These are phyloP conservation scores for Nomada lathburiana DNA, from an alignment of 2,888 invertebrate species.

Conservation along the genomic window DNA sequence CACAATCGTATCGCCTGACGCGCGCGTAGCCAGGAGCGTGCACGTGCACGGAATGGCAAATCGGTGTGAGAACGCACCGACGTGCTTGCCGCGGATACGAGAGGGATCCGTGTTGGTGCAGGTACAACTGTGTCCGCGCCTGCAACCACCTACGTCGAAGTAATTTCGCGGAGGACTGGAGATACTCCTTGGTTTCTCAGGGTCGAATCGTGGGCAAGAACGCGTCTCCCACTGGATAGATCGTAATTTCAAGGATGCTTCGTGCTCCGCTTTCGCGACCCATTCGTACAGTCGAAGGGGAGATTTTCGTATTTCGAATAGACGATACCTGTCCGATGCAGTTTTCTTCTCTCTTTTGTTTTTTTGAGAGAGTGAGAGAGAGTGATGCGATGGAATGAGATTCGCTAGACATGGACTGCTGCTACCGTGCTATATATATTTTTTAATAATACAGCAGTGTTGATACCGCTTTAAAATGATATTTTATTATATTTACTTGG, in stretches of 20 bases:
- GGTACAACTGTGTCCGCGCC: not conserved
- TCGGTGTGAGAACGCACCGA: not conserved
- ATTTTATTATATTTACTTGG: no score
- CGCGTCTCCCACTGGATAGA: slow-evolving; percentile 60
- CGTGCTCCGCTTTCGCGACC: slow-evolving; percentile 43
- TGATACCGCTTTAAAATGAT: no score
- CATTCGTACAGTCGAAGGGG: not conserved
- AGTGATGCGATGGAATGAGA: not conserved
- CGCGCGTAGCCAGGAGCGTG: not conserved
- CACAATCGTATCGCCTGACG: not conserved
- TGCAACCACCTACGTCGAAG: slow-evolving; percentile 35
- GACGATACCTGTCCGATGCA: not conserved
- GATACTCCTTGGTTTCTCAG: slow-evolving; percentile 55
- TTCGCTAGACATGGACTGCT: no score
- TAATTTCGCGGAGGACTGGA: slow-evolving; percentile 60
- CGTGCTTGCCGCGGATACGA: not conserved
- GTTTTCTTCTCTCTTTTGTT: not conserved
- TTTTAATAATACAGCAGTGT: not conserved
- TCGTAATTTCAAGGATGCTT: slow-evolving; percentile 66
- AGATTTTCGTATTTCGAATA: slow-evolving; percentile 9
- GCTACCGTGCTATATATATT: not conserved
- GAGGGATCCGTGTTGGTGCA: not conserved
- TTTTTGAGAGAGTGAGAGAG: not conserved
- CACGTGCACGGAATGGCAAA: not conserved
- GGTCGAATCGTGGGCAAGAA: slow-evolving; percentile 62